Evolutionary conservation across 2,797 vertebrate species (phyloP).

Genomic region (Gymnoscopelus braueri): DNA sequence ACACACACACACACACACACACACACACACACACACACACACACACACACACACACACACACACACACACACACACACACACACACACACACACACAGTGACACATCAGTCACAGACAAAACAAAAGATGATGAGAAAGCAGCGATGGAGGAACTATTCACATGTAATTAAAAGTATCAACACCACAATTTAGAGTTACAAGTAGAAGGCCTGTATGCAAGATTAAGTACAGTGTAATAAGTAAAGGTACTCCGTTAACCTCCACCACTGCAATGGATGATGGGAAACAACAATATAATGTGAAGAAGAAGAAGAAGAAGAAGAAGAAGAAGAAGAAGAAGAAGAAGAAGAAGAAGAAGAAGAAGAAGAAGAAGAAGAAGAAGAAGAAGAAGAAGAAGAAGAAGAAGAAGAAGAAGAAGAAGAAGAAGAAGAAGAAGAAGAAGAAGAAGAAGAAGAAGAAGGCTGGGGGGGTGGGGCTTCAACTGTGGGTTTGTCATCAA

Average conservation of each 20-base stretch:
- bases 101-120: slow-evolving; percentile 28
- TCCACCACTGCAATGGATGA: slow-evolving; percentile 44
- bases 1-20: neutral
- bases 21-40: neutral
- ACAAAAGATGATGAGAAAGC: slow-evolving; percentile 62
- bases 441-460: neutral
- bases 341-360: slow-evolving; percentile 30
- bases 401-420: too few relatives aligned
- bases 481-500: slow-evolving; percentile 58
- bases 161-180: too few relatives aligned
- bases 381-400: too few relatives aligned
- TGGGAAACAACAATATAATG: slow-evolving; percentile 63
- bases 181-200: too few relatives aligned
- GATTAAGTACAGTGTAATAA: too few relatives aligned
- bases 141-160: too few relatives aligned
- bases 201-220: too few relatives aligned
- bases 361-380: neutral
- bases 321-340: slow-evolving; percentile 9
- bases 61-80: neutral
- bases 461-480: slow-evolving; percentile 11
- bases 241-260: too few relatives aligned
- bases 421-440: too few relatives aligned
- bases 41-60: neutral
- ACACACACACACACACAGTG: neutral
- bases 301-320: slow-evolving; percentile 29